Evolutionary conservation across 2,113 vertebrate species (phyloP).

Genomic region (Sinocyclocheilus grahami): DNA sequence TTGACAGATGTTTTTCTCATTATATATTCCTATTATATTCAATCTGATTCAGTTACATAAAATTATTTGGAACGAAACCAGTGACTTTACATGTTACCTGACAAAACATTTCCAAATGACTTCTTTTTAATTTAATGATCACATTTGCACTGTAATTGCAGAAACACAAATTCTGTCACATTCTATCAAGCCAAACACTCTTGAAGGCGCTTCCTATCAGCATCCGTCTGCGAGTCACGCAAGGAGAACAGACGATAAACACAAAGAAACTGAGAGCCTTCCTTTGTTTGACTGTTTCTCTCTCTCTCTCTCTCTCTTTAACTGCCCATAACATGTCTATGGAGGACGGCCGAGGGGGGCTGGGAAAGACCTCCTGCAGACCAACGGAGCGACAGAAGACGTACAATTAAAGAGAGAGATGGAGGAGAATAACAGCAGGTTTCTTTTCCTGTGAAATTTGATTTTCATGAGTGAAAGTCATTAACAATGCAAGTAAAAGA

Average conservation of each 20-base stretch:
- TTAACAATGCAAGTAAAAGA: not conserved
- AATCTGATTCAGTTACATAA: too few species aligned
- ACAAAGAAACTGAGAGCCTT: constrained; percentile 30
- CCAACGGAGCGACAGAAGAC: not conserved
- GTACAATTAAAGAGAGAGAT: not conserved
- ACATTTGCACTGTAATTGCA: not conserved
- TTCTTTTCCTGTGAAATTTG: not conserved
- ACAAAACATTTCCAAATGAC: not conserved
- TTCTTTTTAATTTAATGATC: not conserved
- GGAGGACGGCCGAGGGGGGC: constrained; percentile 27
- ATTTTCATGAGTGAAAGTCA: not conserved
- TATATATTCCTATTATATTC: too few species aligned
- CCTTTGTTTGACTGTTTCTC: constrained; percentile 30
- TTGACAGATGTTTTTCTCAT: too few species aligned
- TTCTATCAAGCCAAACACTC: not conserved
- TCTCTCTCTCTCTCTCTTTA: not conserved
- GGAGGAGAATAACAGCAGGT: not conserved
- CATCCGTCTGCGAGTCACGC: not conserved
- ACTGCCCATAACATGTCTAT: constrained; percentile 9
- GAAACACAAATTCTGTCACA: not conserved
- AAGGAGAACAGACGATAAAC: constrained; percentile 10
- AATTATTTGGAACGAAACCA: not conserved
- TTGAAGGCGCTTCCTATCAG: not conserved
- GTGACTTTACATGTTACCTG: not conserved
- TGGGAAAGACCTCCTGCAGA: constrained; percentile 24